phyloP scores from a whole-genome alignment of 2,113 vertebrate genomes.

The Paramisgurnus dabryanus region DNA sequence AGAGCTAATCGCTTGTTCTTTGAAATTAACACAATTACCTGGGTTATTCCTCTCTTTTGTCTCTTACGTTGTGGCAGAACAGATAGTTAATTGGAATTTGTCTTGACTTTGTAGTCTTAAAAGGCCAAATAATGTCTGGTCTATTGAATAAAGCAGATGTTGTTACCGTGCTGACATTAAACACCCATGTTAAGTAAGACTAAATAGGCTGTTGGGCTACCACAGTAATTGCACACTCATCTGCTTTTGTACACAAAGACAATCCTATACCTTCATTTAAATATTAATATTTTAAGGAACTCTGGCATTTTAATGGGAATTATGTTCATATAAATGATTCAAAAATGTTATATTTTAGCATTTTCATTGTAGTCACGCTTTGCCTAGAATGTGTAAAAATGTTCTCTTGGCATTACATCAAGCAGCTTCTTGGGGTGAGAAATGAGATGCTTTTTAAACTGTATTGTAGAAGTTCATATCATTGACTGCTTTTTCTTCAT shows the following conservation, averaged over 20 bases:
- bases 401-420: no score
- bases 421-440: no score
- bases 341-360: no score
- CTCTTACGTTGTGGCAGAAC: background rate
- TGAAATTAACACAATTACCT: conserved; percentile 31
- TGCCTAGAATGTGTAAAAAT: no score
- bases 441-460: no score
- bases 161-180: background rate
- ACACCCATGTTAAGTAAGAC: background rate
- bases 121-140: background rate
- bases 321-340: no score
- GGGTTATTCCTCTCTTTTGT: background rate
- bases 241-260: background rate
- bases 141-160: conserved; percentile 17
- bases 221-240: background rate
- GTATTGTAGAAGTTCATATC: no score
- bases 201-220: background rate
- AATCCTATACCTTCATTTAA: background rate
- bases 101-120: conserved; percentile 20
- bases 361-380: no score
- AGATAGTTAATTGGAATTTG: conserved; percentile 18
- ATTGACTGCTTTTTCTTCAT: no score
- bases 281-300: no score
- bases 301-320: no score
- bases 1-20: conserved; percentile 14